Evolutionary conservation across 2,888 invertebrate genomes (phyloP), one percentile per base, ranked within the genome.

Genomic region (Petrolisthes cinctipes): DNA sequence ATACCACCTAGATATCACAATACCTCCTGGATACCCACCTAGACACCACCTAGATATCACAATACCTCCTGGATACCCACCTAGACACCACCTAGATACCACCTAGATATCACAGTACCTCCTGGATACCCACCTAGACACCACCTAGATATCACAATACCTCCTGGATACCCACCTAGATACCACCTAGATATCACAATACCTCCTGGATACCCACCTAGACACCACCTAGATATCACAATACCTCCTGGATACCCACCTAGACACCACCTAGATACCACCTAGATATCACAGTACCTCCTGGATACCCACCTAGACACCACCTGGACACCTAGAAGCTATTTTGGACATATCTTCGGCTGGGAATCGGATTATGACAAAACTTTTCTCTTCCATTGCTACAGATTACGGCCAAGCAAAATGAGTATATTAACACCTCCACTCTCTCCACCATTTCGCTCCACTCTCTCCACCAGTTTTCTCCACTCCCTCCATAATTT

Each of bases 381-480:
- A 82, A 82, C 54, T 82, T 82, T 71, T 71, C 71, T 54, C 82
- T 14, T 82, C n/a, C 17, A 54, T 82, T 23, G 54, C n/a, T 51
- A 6, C 20, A 54, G 17, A 54, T 82, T 82, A 82, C 54, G 66
- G 73, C n/a, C 54, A 53, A 82, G 53, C 71, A 71, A 53, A 82
- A 73, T 71, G 53, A 82, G 82, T 82, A 53, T 73, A 82, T 82
- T 82, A 82, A 82, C 53, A 54, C 20, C 71, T 54, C 82, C 11
- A 9, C 53, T 73, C 14, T 17, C 79, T 79, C 53, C 75, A 37
- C 17, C 20, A 14, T 17, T 76, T 53, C 75, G 3, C 53, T 37
- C 17, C 51, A 51, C 51, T 82, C 82, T 68, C n/a, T n/a, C 82
- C 51, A 14, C 5, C 37, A 14, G 1, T 11, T 37, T 9, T 76